Evolutionary conservation across 2,113 vertebrate genomes (phyloP), one percentile per base, ranked within the genome.

Genomic region (Prunella himalayana): DNA sequence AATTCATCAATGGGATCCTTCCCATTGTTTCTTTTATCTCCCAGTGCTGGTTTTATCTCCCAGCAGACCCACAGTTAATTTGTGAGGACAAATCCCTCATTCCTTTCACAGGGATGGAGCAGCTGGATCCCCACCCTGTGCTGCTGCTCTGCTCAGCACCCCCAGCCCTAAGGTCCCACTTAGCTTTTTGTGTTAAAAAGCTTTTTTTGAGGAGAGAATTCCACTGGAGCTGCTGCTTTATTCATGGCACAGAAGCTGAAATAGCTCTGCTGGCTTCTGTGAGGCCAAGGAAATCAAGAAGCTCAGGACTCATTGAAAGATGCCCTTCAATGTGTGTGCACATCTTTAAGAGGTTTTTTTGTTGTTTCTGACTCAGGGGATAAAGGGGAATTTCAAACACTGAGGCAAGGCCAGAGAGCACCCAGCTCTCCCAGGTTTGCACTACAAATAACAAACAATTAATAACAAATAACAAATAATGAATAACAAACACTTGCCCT

Each of bases 281-380:
- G 54, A 91, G 42, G 80, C 18, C 56, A 28, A 89, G 27, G 50
- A 45, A 68, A 71, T 21, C 23, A 13, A 49, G 51, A 6, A 87
- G 41, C 45, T 37, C 11, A 25, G 37, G 44, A 22, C 30, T 78
- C 64, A 4, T 64, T 68, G 65, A 44, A 76, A 76, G 54, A 21
- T 37, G 31, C 22, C 63, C 20, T n/a, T 44, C 28, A 10, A 20
- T 2, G 23, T 3, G 0, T 7, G 47, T 1, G 3, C 35, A 9
- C 35, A 8, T 15, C 45, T 47, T 1, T 25, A 6, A 57, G 33
- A 16, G 13, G 9, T 7, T 5, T 28, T n/a, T 18, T 22, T 47
- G 41, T 44, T 80, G 24, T 64, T 90, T 31, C 70, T 69, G 27
- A 33, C 16, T 59, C 71, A 14, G 41, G 72, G 77, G 41, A 41